A percentile compares a stretch with the other conserved stretches of the same genome.
Conservation (phyloP, 2,113 vertebrate genomes). For the Zosterops lateralis region DNA sequence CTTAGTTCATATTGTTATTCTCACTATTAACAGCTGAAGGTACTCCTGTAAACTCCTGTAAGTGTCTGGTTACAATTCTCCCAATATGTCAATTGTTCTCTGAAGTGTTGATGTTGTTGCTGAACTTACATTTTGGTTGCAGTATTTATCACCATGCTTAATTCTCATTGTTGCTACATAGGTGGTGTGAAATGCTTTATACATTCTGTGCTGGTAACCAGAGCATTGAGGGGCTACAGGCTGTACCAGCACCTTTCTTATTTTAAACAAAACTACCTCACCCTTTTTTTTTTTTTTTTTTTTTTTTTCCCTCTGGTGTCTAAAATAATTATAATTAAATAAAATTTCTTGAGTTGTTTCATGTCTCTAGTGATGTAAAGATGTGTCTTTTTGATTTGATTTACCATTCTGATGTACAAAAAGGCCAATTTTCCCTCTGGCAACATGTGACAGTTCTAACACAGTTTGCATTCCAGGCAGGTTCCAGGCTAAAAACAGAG, state of each 20-base stretch:
- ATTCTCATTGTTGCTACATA: background rate
- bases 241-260: background rate
- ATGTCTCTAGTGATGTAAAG: background rate
- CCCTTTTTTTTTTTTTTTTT: background rate
- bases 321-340: background rate
- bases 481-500: background rate
- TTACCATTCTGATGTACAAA: background rate
- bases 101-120: background rate
- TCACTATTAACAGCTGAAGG: background rate
- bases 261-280: background rate
- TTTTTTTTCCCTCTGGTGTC: background rate
- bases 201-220: background rate
- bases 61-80: background rate
- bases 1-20: background rate
- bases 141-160: slow-evolving; percentile 23
- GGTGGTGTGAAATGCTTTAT: background rate
- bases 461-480: background rate
- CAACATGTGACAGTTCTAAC: background rate
- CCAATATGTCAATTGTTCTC: background rate
- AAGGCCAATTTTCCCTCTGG: background rate
- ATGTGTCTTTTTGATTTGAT: background rate
- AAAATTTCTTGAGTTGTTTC: background rate
- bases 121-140: background rate
- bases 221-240: background rate
- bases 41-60: background rate